Evolutionary conservation across 1,140 invertebrate genomes (phyloP).

Genomic region (Lepeophtheirus salmonis): DNA sequence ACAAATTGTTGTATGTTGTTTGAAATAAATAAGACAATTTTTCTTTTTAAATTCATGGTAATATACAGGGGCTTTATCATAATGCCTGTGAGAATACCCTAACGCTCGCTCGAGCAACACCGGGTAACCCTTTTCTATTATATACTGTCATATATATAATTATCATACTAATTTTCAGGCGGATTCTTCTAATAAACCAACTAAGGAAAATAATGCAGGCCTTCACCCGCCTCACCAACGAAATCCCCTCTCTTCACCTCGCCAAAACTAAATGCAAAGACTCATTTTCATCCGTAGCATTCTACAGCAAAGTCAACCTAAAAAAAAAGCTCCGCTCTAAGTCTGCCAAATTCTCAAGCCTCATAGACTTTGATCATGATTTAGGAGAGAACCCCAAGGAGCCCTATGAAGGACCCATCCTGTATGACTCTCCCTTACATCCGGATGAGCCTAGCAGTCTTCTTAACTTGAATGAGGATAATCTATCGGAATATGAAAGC

Average conservation of each 20-base stretch:
- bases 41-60: no score
- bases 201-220: no score
- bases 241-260: background rate
- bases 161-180: no score
- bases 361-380: background rate
- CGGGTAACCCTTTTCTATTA: no score
- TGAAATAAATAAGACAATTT: no score
- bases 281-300: background rate
- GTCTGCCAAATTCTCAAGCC: background rate
- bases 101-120: no score
- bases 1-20: no score
- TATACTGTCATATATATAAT: no score
- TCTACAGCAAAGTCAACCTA: background rate
- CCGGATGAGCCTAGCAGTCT: background rate
- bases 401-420: background rate
- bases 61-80: no score
- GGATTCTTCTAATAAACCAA: no score
- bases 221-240: background rate
- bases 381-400: background rate
- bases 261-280: background rate
- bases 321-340: background rate
- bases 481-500: background rate
- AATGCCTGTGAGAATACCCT: no score
- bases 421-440: background rate
- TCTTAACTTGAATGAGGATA: background rate